Base-by-base conservation (phyloP, 2,797 vertebrate species). In the Lepus oiostolus region DNA sequence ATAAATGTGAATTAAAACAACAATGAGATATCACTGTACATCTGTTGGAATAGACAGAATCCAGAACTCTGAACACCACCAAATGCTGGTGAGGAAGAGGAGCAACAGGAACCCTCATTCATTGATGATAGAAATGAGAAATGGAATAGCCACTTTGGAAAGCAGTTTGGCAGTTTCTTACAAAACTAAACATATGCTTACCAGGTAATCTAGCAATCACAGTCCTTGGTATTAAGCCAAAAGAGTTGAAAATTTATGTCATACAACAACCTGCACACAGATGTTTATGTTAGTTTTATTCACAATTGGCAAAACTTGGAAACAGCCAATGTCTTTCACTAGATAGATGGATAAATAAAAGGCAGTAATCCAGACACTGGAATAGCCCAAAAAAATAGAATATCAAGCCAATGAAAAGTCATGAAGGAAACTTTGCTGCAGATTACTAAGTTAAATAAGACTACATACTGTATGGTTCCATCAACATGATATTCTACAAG, bases 351-450 rank as follows among this genome's bases (percentile, higher is more conserved):
- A 50, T 92, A 47, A 76, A 86, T 38, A 70, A 92, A 75, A 54
- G 65, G 50, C 38, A 21, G 1, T 80, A 42, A 62, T 58, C 42
- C 38, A 22, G 28, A 79, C 42, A 86, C 77, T 80, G n/a, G n/a
- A 91, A 93, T 79, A 87, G 83, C 91, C 52, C 93, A 76, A 82
- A 88, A 83, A 89, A 83, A 91, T 42, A 24, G 83, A 35, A 62
- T 81, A 38, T 84, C 60, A 87, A 79, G 32, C 79, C 10, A 58
- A 38, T 38, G 26, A 80, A 63, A 92, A 76, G 42, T 52, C 30
- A 30, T 19, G 38, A 2, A 65, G 2, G 16, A 83, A 65, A 86
- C 24, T 32, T 62, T 72, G 86, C 70, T 72, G 38, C 32, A 62
- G 72, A 38, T 90, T 38, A 76, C n/a, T 60, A 89, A 68, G 42